Percentiles rank a stretch among this genome's conserved stretches.
These are phyloP conservation scores for Erethizon dorsatum DNA, from an alignment of 2,797 vertebrate species.

Conservation along the genomic window DNA sequence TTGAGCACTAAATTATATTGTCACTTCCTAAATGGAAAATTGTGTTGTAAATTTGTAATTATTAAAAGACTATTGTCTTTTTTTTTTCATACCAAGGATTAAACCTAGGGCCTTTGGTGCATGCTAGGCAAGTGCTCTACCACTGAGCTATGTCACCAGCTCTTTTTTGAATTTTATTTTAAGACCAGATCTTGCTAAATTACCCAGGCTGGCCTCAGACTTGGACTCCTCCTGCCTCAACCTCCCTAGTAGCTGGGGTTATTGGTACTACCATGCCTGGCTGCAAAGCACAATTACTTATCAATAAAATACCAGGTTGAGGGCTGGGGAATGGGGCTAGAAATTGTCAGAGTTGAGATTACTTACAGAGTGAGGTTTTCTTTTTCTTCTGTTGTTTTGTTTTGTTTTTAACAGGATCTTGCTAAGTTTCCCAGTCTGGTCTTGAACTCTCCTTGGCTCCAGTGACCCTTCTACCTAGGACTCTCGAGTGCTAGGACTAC, in stretches of 20 bases:
- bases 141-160: neutral
- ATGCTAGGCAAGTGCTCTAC: neutral
- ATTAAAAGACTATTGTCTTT: conserved; percentile 46
- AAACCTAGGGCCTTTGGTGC: neutral
- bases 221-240: neutral
- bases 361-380: neutral
- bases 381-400: neutral
- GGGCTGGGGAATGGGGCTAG: neutral
- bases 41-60: conserved; percentile 39
- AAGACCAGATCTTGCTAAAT: neutral
- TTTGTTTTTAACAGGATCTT: neutral
- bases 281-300: neutral
- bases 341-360: conserved; percentile 32
- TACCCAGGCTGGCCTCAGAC: neutral
- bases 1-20: neutral
- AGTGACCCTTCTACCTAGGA: neutral
- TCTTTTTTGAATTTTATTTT: neutral
- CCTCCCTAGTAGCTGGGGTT: neutral
- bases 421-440: neutral
- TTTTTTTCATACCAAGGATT: neutral
- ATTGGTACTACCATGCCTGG: neutral
- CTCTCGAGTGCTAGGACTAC: neutral
- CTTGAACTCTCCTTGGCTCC: neutral
- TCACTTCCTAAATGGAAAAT: conserved; percentile 46
- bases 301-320: conserved; percentile 42